Percentiles rank a stretch among this genome's conserved stretches.
phyloP scores from a whole-genome alignment of 2,113 vertebrate species.

The Tapirus terrestris region DNA sequence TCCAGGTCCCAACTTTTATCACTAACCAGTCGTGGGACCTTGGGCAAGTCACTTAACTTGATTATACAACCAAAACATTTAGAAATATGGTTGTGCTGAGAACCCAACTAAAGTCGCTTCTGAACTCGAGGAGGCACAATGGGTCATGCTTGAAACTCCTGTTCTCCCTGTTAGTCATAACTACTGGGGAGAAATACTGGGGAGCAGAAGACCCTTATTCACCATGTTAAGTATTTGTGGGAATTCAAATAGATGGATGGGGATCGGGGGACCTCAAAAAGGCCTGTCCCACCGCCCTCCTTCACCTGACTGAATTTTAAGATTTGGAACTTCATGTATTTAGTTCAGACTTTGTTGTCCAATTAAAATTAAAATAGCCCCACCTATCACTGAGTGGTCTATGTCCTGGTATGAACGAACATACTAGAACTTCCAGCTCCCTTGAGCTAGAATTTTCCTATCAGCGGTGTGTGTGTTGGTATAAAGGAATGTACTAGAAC shows the following conservation, averaged over 20 bases:
- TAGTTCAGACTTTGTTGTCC: background rate
- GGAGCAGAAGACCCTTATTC: fast-evolving
- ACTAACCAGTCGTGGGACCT: background rate
- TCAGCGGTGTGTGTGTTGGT: background rate
- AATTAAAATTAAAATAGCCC: background rate
- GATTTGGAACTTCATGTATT: background rate
- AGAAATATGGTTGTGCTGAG: background rate
- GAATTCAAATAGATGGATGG: no score
- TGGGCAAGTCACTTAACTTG: background rate
- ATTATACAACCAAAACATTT: background rate
- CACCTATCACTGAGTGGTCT: background rate
- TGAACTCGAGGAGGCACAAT: fast-evolving
- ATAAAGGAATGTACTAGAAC: background rate
- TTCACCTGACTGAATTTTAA: background rate
- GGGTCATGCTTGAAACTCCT: background rate
- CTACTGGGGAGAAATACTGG: background rate
- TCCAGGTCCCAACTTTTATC: background rate
- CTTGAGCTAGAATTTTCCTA: background rate
- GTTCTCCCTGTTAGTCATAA: background rate
- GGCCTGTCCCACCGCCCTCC: background rate
- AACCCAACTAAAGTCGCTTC: no score
- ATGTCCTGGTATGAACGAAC: background rate
- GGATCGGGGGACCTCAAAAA: background rate
- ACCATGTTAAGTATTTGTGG: background rate
- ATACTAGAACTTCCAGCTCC: background rate